Evolutionary conservation across 2,797 vertebrate species (phyloP), one percentile per base, ranked within the genome.

Genomic region (Chiroxiphia lanceolata): DNA sequence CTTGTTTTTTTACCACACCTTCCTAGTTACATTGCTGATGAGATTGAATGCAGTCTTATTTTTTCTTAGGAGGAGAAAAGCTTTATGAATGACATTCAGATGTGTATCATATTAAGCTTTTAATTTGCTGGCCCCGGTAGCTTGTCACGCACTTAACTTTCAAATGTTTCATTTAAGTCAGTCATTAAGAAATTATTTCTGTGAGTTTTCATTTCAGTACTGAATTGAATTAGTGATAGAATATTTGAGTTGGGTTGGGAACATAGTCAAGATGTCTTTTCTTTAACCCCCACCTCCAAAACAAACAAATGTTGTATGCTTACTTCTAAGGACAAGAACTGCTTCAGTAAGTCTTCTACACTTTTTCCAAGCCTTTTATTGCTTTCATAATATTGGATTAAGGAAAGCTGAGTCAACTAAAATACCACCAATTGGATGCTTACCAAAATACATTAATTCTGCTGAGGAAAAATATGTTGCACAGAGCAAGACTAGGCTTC

Each of bases 361-460:
- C 74, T 83, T 93, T 95, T 95, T 68, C 22, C 22, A 74, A 65
- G 14, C 6, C 16, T 78, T 67, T 94, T 61, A 56, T 77, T 95
- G 83, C 71, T 97, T 84, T 87, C 60, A 80, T 83, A 87, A 87
- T 83, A 74, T 63, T 95, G 40, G 19, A 57, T 85, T 85, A 88
- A 75, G 47, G 57, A 71, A 45, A 71, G 25, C n/a, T 83, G 86
- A 94, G 90, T 96, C 92, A 63, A 96, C 65, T 91, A 40, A 84
- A 93, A 84, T 85, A 75, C 75, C 53, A 48, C 69, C 61, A 83
- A 67, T 54, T 76, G 59, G 33, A 94, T 96, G 81, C 72, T 81
- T 45, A 42, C 83, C 26, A 48, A 92, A 93, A 70, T 44, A 48
- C 3, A 51, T 48, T 67, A 61, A 86, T 72, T 45, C 34, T 71